phyloP scores from a whole-genome alignment of 2,797 vertebrate genomes.

The Merluccius polli region DNA sequence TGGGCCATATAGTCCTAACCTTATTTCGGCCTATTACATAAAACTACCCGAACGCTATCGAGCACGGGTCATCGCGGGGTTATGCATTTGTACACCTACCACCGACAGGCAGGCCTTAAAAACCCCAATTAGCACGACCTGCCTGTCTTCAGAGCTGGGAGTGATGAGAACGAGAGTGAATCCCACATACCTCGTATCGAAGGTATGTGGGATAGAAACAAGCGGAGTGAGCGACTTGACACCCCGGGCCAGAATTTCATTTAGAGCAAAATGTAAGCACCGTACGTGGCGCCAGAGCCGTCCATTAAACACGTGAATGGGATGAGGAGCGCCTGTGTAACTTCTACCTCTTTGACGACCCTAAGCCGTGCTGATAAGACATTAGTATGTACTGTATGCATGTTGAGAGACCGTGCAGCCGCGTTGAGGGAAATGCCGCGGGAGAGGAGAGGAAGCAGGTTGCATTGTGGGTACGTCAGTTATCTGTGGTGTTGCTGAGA shows the following conservation, averaged over 20 bases:
- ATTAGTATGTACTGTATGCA: neutral
- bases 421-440: too few relatives aligned
- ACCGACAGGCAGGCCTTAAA: neutral
- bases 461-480: neutral
- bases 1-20: neutral
- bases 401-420: too few relatives aligned
- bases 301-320: neutral
- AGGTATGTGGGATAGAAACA: too few relatives aligned
- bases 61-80: neutral
- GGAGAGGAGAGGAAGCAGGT: neutral
- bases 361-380: neutral
- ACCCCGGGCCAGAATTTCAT: neutral
- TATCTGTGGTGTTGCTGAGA: neutral
- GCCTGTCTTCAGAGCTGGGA: neutral
- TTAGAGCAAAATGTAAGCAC: neutral
- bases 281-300: neutral
- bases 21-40: neutral
- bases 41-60: neutral
- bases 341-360: neutral
- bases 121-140: neutral
- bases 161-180: neutral
- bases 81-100: neutral
- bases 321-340: neutral
- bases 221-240: neutral
- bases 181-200: neutral